phyloP scores from a whole-genome alignment of 2,113 vertebrate species.

The Narcine bancroftii region DNA sequence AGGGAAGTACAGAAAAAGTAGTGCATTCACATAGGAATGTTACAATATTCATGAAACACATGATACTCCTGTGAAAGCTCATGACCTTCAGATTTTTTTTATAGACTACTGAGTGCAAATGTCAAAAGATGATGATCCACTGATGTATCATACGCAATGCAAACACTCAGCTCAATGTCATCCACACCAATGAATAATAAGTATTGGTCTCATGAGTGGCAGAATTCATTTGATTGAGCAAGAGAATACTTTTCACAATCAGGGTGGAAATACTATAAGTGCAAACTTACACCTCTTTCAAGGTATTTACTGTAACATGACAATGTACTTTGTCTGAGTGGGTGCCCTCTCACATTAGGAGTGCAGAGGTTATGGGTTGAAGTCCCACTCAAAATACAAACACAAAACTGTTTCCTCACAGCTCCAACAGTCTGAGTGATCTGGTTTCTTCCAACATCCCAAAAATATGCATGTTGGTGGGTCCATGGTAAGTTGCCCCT shows the following conservation, averaged over 20 bases:
- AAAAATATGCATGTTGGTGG: no score
- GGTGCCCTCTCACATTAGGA: neutral
- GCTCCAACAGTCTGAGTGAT: no score
- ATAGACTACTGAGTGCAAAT: conserved; percentile 9
- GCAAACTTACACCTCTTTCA: neutral
- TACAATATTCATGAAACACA: neutral
- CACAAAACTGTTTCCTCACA: no score
- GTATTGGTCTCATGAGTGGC: no score
- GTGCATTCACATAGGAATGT: neutral
- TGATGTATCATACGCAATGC: neutral
- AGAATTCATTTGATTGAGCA: neutral
- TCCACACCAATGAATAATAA: neutral
- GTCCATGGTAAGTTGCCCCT: no score
- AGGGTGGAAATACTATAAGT: neutral
- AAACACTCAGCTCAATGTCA: neutral
- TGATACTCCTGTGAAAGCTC: neutral
- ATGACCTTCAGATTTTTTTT: neutral
- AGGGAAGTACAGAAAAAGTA: neutral
- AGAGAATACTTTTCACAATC: neutral
- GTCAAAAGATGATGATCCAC: neutral
- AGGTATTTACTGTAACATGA: neutral
- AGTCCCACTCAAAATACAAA: neutral
- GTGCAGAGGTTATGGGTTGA: neutral
- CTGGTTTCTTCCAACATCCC: no score
- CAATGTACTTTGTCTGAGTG: neutral